phyloP scores from a whole-genome alignment of 2,888 invertebrate species.

The Orchesellides sinensis region DNA sequence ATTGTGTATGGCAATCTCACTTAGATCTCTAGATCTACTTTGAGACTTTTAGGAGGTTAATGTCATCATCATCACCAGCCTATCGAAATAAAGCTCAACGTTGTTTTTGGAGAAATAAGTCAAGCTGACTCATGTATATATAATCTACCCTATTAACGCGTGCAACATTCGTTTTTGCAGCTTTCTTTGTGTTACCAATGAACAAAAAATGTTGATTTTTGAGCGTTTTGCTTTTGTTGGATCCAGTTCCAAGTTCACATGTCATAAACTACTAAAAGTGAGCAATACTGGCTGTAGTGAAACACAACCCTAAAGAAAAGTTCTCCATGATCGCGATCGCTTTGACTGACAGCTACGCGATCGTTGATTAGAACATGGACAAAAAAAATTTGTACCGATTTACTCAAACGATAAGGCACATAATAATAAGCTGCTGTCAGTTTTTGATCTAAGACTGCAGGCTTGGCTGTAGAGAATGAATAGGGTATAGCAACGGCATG shows the following conservation, averaged over 20 bases:
- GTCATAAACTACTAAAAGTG: background rate
- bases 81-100: too few relatives aligned
- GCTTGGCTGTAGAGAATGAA: background rate
- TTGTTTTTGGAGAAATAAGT: too few relatives aligned
- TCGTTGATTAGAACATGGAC: constrained; percentile 1
- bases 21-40: too few relatives aligned
- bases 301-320: constrained; percentile 9
- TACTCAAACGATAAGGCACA: constrained; percentile 30
- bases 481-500: background rate
- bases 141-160: constrained; percentile 32
- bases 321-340: background rate
- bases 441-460: background rate
- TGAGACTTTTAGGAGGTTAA: too few relatives aligned
- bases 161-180: constrained; percentile 31
- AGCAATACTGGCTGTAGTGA: constrained; percentile 7
- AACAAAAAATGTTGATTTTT: background rate
- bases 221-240: constrained; percentile 12
- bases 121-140: too few relatives aligned
- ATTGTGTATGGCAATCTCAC: too few relatives aligned
- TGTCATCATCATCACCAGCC: too few relatives aligned
- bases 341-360: background rate
- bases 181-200: constrained; percentile 6
- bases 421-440: constrained; percentile 22
- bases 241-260: constrained; percentile 8
- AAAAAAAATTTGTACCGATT: constrained; percentile 8